Evolutionary conservation across 2,797 vertebrate genomes (phyloP), one percentile per base, ranked within the genome.

Genomic region (Sciaenops ocellatus): DNA sequence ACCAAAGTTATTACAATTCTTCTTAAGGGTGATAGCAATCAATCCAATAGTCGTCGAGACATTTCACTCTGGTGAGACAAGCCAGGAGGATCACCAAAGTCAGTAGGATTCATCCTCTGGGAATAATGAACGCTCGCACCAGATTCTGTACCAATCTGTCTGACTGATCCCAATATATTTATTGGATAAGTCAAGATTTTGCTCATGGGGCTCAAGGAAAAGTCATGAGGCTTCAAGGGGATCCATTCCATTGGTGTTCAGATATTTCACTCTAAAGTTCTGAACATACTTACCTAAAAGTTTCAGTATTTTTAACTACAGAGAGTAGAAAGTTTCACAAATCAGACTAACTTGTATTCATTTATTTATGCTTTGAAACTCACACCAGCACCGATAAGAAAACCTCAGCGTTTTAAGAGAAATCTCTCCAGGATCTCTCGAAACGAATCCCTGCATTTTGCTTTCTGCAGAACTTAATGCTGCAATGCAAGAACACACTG

Each of bases 401-500:
- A 51, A 38, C 17, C n/a, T 52, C 34, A 51, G 54, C 24, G 0
- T 28, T 55, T 62, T 47, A 15, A 46, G 61, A 56, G 28, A 42
- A 17, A 56, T 10, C 48, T 48, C 61, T 66, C 4, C 7, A 44
- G 47, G 48, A 15, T 57, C 42, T 28, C 41, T 54, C 11, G 24
- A 76, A 60, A 41, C 22, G 0, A 16, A 69, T 47, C 30, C 6
- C n/a, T 67, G 34, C 16, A 13, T 54, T 52, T 52, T 17, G n/a
- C n/a, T 76, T 69, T 18, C 59, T 28, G 1, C 51, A 41, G 47
- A 73, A 41, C 9, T 6, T 34, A 20, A 44, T 20, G 15, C 41
- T 65, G 59, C 52, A 59, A 18, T 47, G 59, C 57, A 67, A 67
- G 30, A 76, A 26, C 11, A 44, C 5, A 7, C 62, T 18, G 38